Evolutionary conservation across 2,888 invertebrate species (phyloP).

Genomic region (Ectobius pallidus): DNA sequence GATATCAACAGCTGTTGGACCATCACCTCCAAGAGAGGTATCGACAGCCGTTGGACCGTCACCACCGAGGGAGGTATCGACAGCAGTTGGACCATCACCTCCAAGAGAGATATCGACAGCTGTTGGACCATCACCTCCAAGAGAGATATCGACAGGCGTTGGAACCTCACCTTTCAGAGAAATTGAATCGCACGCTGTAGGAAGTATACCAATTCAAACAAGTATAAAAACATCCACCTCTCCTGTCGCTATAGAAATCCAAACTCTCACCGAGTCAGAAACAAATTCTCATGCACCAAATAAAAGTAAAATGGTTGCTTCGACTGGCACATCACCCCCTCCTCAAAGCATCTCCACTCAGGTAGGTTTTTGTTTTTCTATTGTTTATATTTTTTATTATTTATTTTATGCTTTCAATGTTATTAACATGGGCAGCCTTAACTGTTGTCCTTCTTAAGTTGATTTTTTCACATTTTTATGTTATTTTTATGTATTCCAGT

Average conservation of each 20-base stretch:
- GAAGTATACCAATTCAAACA: neutral
- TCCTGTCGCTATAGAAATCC: constrained; percentile 2
- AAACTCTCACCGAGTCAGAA: neutral
- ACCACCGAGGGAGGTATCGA: constrained; percentile 54
- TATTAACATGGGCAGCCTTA: constrained; percentile 7
- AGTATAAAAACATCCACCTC: neutral
- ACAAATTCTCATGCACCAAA: neutral
- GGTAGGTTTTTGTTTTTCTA: constrained; percentile 56
- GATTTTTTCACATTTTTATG: no score
- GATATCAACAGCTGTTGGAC: constrained; percentile 60
- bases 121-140: constrained; percentile 61
- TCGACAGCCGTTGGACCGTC: constrained; percentile 63
- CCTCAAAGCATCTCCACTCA: constrained; percentile 88
- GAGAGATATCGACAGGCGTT: constrained; percentile 53
- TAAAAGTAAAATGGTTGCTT: constrained; percentile 53
- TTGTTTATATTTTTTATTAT: neutral
- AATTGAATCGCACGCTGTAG: constrained; percentile 47
- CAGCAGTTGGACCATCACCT: constrained; percentile 68
- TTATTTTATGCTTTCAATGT: constrained; percentile 13
- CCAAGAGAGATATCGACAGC: constrained; percentile 59
- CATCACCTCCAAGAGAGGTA: constrained; percentile 52
- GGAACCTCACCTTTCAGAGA: constrained; percentile 58
- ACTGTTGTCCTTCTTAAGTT: no score
- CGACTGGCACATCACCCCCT: constrained; percentile 83
- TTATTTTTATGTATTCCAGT: no score